Evolutionary conservation across 1,140 invertebrate genomes (phyloP).

Genomic region (Sycophila sp.): DNA sequence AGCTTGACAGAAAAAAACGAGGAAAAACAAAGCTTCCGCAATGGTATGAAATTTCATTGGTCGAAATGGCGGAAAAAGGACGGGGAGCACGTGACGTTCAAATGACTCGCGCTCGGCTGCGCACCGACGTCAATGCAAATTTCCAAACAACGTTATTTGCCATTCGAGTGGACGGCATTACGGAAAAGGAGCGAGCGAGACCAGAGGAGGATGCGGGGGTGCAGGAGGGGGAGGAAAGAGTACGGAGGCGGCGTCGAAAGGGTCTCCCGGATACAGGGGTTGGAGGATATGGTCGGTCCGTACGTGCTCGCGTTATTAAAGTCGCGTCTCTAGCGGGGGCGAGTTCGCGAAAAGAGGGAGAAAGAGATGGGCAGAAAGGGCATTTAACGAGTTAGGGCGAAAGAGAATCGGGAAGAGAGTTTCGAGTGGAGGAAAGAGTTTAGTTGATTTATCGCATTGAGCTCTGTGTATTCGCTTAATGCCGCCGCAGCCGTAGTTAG

Average conservation of each 20-base stretch:
- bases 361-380: not conserved
- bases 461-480: not conserved
- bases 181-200: slow-evolving; percentile 36
- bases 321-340: slow-evolving; percentile 26
- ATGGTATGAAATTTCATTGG: too few species aligned
- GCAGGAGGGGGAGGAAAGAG: slow-evolving; percentile 33
- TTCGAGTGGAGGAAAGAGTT: not conserved
- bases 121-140: slow-evolving; percentile 32
- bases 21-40: too few species aligned
- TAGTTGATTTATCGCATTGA: slow-evolving; percentile 9
- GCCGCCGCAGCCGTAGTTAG: not conserved
- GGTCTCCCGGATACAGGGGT: not conserved
- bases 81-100: not conserved
- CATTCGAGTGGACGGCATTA: slow-evolving; percentile 26
- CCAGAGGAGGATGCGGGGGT: not conserved
- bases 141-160: slow-evolving; percentile 35
- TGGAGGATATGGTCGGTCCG: slow-evolving; percentile 40
- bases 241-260: too few species aligned
- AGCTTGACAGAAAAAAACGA: too few species aligned
- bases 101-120: not conserved
- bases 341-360: slow-evolving; percentile 29
- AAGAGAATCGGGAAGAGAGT: not conserved
- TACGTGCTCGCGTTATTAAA: slow-evolving; percentile 61
- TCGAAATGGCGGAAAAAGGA: not conserved
- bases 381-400: slow-evolving; percentile 26